Conservation (phyloP, 2,888 invertebrate genomes). For the Perizoma affinitatum region DNA sequence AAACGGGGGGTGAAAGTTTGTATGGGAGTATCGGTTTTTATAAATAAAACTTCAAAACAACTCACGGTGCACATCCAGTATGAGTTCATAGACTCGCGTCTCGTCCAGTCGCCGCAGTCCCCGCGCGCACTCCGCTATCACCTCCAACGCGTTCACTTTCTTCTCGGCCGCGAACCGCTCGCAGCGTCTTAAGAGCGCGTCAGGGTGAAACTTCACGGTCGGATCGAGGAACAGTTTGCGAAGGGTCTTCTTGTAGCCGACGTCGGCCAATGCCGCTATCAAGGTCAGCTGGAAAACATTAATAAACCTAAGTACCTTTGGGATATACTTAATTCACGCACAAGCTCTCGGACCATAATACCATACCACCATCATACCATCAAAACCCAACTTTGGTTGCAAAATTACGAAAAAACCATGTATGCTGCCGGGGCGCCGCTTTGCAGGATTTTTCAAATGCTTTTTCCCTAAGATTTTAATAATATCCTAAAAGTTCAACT, state of each 20-base stretch:
- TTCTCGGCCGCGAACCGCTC: slow-evolving; percentile 73
- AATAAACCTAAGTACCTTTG: too few relatives aligned
- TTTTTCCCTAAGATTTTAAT: too few relatives aligned
- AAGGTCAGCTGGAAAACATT: slow-evolving; percentile 65
- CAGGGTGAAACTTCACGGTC: slow-evolving; percentile 77
- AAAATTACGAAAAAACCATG: too few relatives aligned
- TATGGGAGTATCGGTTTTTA: too few relatives aligned
- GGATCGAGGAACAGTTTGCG: slow-evolving; percentile 81
- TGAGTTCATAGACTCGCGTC: slow-evolving; percentile 70
- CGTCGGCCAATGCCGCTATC: slow-evolving; percentile 81
- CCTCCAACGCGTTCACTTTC: slow-evolving; percentile 60
- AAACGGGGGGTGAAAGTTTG: too few relatives aligned
- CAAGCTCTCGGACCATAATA: too few relatives aligned
- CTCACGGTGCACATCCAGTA: slow-evolving; percentile 81
- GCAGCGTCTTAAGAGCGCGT: slow-evolving; percentile 79
- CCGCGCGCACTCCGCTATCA: slow-evolving; percentile 62
- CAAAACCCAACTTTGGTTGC: too few relatives aligned
- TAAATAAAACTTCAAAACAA: slow-evolving; percentile 23
- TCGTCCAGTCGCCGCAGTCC: slow-evolving; percentile 65
- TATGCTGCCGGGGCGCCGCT: neutral
- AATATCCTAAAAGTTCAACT: too few relatives aligned
- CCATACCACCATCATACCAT: too few relatives aligned
- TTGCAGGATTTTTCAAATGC: neutral
- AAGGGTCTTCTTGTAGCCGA: slow-evolving; percentile 77
- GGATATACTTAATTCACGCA: too few relatives aligned